Conservation (phyloP, 1,140 invertebrate genomes). For the Zaprionus capensis region DNA sequence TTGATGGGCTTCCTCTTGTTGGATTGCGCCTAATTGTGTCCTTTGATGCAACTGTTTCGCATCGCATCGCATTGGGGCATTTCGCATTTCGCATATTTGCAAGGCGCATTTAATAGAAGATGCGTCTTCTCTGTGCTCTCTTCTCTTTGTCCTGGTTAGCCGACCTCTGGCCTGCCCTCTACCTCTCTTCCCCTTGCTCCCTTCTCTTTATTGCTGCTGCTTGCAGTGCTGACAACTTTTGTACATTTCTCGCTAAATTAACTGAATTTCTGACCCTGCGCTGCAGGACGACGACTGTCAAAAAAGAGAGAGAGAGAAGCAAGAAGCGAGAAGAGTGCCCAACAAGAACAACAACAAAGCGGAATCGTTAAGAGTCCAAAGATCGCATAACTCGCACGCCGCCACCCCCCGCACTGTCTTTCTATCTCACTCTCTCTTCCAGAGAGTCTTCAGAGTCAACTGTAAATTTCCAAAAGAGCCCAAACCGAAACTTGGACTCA, state of each 20-base stretch:
- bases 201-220: neutral
- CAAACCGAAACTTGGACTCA: constrained; percentile 36
- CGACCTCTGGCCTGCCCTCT: constrained; percentile 58
- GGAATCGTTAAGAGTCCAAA: constrained; percentile 80
- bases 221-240: constrained; percentile 72
- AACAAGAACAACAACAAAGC: constrained; percentile 53
- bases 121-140: neutral
- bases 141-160: constrained; percentile 16
- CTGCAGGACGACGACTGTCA: constrained; percentile 54
- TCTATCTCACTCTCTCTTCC: neutral
- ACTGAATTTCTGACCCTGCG: constrained; percentile 80
- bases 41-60: constrained; percentile 80
- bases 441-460: constrained; percentile 44
- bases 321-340: constrained; percentile 24
- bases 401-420: constrained; percentile 6
- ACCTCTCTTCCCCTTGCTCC: neutral
- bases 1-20: constrained; percentile 52
- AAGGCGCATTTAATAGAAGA: constrained; percentile 50
- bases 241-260: constrained; percentile 81
- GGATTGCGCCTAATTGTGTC: constrained; percentile 69
- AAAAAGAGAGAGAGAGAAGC: constrained; percentile 35
- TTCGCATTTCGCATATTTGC: constrained; percentile 74
- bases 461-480: constrained; percentile 71
- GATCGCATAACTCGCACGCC: constrained; percentile 76
- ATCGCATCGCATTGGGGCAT: constrained; percentile 55